These are phyloP conservation scores for Onthophagus taurus DNA, from an alignment of 1,140 invertebrate species.

Conservation along the genomic window DNA sequence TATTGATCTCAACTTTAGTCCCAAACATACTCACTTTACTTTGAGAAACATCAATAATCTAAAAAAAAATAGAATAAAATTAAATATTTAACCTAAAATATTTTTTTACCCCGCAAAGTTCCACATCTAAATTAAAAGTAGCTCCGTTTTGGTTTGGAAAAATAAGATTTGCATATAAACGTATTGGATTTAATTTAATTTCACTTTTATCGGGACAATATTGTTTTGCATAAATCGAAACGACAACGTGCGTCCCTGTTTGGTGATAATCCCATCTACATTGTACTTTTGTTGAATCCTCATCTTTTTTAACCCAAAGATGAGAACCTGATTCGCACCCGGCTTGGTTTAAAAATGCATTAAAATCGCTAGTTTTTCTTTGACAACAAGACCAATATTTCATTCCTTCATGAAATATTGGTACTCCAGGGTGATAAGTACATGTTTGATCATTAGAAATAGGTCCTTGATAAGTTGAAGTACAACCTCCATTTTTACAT, in stretches of 20 bases:
- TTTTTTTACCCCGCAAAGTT: slow-evolving; percentile 73
- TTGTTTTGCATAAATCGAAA: slow-evolving; percentile 86
- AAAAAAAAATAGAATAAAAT: slow-evolving; percentile 23
- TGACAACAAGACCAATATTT: slow-evolving; percentile 98
- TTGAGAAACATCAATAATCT: slow-evolving; percentile 61
- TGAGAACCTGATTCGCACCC: slow-evolving; percentile 78
- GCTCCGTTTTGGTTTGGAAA: slow-evolving; percentile 70
- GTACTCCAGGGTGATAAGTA: slow-evolving; percentile 76
- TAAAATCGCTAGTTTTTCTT: slow-evolving; percentile 89
- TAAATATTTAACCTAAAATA: slow-evolving; percentile 9
- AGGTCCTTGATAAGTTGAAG: slow-evolving; percentile 57
- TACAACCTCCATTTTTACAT: slow-evolving; percentile 86
- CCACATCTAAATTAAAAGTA: slow-evolving; percentile 68
- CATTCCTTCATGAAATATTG: slow-evolving; percentile 96
- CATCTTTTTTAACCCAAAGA: slow-evolving; percentile 68
- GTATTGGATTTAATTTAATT: slow-evolving; percentile 78
- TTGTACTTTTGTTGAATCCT: slow-evolving; percentile 48
- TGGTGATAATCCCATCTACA: slow-evolving; percentile 94
- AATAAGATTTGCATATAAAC: slow-evolving; percentile 63
- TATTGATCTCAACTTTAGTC: slow-evolving; percentile 92
- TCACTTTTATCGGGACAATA: slow-evolving; percentile 67
- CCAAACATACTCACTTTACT: slow-evolving; percentile 71
- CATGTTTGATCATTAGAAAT: slow-evolving; percentile 59
- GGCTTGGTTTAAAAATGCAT: slow-evolving; percentile 79
- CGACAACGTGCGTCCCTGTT: slow-evolving; percentile 68